These are phyloP conservation scores for Meloidogyne chitwoodi DNA, from an alignment of 1,140 invertebrate species.

Conservation along the genomic window DNA sequence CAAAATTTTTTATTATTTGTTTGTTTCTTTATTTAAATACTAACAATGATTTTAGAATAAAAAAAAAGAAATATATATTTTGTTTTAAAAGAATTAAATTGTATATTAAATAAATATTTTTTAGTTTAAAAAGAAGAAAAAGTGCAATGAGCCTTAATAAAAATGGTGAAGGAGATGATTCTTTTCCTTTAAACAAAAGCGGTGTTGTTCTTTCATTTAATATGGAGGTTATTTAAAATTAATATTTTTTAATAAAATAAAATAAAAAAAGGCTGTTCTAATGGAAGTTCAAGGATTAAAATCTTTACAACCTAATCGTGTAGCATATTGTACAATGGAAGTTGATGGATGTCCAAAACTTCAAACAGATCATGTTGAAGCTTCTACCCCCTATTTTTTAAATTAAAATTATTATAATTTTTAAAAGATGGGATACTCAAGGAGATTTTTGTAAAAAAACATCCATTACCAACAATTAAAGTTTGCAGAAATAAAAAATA, in stretches of 20 bases:
- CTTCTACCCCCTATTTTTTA: slow-evolving; percentile 75
- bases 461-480: slow-evolving; percentile 92
- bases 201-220: slow-evolving; percentile 57
- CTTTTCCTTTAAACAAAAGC: slow-evolving; percentile 54
- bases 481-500: slow-evolving; percentile 91
- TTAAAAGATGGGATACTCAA: slow-evolving; percentile 67
- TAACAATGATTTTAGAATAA: too few relatives aligned
- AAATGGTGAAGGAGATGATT: slow-evolving; percentile 54
- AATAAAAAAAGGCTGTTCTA: slow-evolving; percentile 77
- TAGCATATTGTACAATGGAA: slow-evolving; percentile 99
- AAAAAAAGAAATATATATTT: too few relatives aligned
- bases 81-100: too few relatives aligned
- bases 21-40: too few relatives aligned
- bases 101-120: too few relatives aligned
- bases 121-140: slow-evolving; percentile 57
- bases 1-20: too few relatives aligned
- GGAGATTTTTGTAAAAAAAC: slow-evolving; percentile 96
- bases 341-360: slow-evolving; percentile 91
- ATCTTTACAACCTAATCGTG: slow-evolving; percentile 87
- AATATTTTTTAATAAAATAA: neutral
- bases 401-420: neutral
- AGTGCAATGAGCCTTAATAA: slow-evolving; percentile 58
- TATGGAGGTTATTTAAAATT: slow-evolving; percentile 49
- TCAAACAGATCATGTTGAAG: slow-evolving; percentile 97
- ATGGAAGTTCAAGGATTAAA: slow-evolving; percentile 98